These are phyloP conservation scores for Parthenolecanium corni DNA, from an alignment of 2,888 invertebrate species.

Conservation along the genomic window DNA sequence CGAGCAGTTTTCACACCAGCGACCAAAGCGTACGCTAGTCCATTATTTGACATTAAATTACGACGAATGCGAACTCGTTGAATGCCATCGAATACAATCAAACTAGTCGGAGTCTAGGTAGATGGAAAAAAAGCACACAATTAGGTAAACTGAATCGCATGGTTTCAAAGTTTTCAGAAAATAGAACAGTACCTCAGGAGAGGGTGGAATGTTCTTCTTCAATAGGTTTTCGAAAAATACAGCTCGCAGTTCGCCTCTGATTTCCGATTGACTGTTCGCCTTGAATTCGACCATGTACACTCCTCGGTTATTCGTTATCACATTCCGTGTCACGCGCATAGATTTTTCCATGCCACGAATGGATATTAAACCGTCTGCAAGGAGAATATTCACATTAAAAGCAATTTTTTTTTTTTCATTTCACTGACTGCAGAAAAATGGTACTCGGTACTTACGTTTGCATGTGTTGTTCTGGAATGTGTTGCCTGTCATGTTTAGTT, in stretches of 20 bases:
- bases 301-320: constrained; percentile 66
- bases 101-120: constrained; percentile 57
- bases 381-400: background rate
- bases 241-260: constrained; percentile 71
- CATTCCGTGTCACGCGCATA: constrained; percentile 68
- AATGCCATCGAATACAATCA: constrained; percentile 83
- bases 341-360: constrained; percentile 95
- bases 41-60: constrained; percentile 76
- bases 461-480: constrained; percentile 76
- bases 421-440: background rate
- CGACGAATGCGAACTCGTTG: constrained; percentile 84
- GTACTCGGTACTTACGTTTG: constrained; percentile 39
- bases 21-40: constrained; percentile 75
- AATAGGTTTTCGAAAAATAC: constrained; percentile 66
- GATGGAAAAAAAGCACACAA: constrained; percentile 27
- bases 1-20: constrained; percentile 85
- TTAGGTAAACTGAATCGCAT: background rate
- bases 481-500: constrained; percentile 75
- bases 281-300: constrained; percentile 74
- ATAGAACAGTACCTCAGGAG: constrained; percentile 32
- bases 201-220: constrained; percentile 48
- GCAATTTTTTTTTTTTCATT: background rate
- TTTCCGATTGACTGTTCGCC: constrained; percentile 86
- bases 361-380: constrained; percentile 55
- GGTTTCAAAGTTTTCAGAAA: background rate